Percentiles rank a stretch among this genome's conserved stretches.
Evolutionary conservation across 2,888 invertebrate species (phyloP).

Genomic region (Ochropleura leucogaster): DNA sequence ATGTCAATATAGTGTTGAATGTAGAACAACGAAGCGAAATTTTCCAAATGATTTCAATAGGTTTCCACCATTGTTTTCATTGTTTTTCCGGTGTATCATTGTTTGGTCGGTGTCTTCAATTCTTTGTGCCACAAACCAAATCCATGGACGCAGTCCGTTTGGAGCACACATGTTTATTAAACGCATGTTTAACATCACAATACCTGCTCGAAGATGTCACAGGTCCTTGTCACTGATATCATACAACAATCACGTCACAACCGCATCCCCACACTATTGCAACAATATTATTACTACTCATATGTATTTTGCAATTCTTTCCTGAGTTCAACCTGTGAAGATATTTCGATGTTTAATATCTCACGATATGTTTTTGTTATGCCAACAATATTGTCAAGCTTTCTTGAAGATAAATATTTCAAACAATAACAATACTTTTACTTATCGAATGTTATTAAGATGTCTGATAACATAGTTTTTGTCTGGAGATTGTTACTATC

Average conservation of each 20-base stretch:
- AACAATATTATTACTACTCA: conserved; percentile 34
- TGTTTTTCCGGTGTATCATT: conserved; percentile 44
- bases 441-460: conserved; percentile 58
- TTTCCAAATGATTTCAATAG: conserved; percentile 24
- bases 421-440: conserved; percentile 60
- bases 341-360: conserved; percentile 28
- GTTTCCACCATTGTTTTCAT: conserved; percentile 31
- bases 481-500: conserved; percentile 51
- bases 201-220: conserved; percentile 59
- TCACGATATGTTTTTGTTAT: conserved; percentile 57
- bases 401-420: conserved; percentile 44
- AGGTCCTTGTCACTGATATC: conserved; percentile 62
- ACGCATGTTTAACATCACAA: conserved; percentile 71
- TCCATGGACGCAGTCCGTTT: conserved; percentile 40
- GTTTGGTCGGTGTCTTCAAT: conserved; percentile 40
- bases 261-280: conserved; percentile 41
- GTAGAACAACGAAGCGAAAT: conserved; percentile 6
- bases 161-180: conserved; percentile 55
- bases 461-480: conserved; percentile 48
- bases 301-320: conserved; percentile 38
- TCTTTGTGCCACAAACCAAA: conserved; percentile 42
- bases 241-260: conserved; percentile 39
- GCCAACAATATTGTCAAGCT: conserved; percentile 46
- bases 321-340: conserved; percentile 11
- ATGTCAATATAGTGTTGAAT: conserved; percentile 22